Base-by-base conservation (phyloP, 2,888 invertebrate species). In the Acrobasis suavella region DNA sequence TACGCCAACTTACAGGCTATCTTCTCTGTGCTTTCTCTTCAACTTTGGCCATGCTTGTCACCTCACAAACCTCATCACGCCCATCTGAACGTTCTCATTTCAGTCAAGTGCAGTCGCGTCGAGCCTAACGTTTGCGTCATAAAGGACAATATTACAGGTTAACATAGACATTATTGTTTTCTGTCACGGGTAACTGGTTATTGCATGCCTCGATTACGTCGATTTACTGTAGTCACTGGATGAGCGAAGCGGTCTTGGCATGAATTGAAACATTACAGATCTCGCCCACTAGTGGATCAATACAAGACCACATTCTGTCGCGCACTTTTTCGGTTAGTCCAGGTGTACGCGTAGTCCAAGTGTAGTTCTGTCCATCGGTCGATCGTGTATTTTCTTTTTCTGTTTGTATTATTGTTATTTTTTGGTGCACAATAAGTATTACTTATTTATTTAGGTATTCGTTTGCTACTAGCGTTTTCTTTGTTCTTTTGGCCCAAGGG, bases 81-180 rank as follows among this genome's bases (percentile, higher is more conserved):
- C 75, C 79, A 78, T 76, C 70, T 75, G 66, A 75, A 81, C 78
- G 73, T 83, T 86, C 74, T 82, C 76, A 71, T 86, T 85, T 81
- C 85, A 85, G 85, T 74, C 66, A 79, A 80, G 60, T 85, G 85
- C 85, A 81, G 84, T 76, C 81, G 72, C 78, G 71, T 72, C 80
- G 77, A 79, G 77, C 72, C 77, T 80, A 83, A 82, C 75, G 73
- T 77, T 78, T 86, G 84, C 85, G 69, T 81, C 82, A 72, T 83
- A 72, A 80, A 69, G 80, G 85, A 86, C 68, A 76, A 79, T 76
- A 71, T 73, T 62, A 76, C 82, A 86, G 85, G 83, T 86, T 85
- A 71, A 71, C 54, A 73, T 72, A 65, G 66, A 69, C 62, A 67
- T 69, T 67, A 72, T 73, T 72, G 66, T 75, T 73, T 71, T 69